phyloP scores from a whole-genome alignment of 2,888 invertebrate genomes.

The Drosophila prolongata region DNA sequence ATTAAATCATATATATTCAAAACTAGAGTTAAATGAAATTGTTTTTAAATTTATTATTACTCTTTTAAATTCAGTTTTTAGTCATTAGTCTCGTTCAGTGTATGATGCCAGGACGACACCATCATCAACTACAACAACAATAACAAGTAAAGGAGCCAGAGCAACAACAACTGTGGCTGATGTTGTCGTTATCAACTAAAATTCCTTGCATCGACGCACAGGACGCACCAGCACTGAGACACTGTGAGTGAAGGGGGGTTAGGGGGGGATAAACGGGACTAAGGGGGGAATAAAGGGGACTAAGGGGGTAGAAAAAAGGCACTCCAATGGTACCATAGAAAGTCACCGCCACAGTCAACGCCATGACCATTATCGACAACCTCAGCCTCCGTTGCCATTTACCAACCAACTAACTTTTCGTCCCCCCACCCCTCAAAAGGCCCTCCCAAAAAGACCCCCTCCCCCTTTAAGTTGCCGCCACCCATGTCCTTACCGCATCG shows the following conservation, averaged over 20 bases:
- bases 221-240: slow-evolving; percentile 40
- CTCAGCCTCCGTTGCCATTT: slow-evolving; percentile 46
- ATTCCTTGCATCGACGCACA: slow-evolving; percentile 74
- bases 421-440: not conserved
- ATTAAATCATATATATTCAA: no score
- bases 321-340: slow-evolving; percentile 34
- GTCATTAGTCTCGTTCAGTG: not conserved
- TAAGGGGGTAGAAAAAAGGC: not conserved
- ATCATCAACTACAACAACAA: slow-evolving; percentile 24
- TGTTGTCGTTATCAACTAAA: slow-evolving; percentile 70
- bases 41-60: no score
- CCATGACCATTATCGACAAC: slow-evolving; percentile 52
- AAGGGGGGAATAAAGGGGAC: no score
- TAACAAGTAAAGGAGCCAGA: not conserved
- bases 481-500: slow-evolving; percentile 40
- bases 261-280: not conserved
- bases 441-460: not conserved
- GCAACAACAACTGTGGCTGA: slow-evolving; percentile 30
- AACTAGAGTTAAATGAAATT: no score
- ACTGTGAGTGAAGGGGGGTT: not conserved
- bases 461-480: not conserved
- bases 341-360: slow-evolving; percentile 44
- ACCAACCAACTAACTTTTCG: slow-evolving; percentile 36
- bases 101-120: slow-evolving; percentile 6
- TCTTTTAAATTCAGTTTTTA: no score